Conservation (phyloP, 1,140 invertebrate genomes). For the Tetragnatha versicolor region DNA sequence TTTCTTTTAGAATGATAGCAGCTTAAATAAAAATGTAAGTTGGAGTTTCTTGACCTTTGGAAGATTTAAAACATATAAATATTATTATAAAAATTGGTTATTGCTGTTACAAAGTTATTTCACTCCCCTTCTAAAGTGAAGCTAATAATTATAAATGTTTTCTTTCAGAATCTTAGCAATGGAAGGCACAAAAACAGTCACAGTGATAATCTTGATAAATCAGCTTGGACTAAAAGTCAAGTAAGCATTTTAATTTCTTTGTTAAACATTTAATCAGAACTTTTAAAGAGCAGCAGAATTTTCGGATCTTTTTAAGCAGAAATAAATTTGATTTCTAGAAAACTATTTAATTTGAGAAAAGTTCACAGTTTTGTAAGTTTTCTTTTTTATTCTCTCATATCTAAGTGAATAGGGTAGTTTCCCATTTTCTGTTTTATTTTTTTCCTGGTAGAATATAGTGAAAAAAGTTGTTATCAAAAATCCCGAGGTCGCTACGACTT, state of each 20-base stretch:
- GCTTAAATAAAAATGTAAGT: slow-evolving; percentile 45
- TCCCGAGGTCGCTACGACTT: no score
- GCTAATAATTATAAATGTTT: not conserved
- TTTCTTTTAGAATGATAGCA: slow-evolving; percentile 35
- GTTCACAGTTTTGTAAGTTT: not conserved
- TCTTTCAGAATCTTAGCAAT: slow-evolving; percentile 23
- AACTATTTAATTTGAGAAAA: not conserved
- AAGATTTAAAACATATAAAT: no score
- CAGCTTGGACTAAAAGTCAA: slow-evolving; percentile 42
- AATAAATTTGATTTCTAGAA: not conserved
- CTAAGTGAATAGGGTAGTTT: not conserved
- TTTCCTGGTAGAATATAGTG: no score
- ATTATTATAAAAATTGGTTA: no score
- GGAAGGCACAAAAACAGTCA: slow-evolving; percentile 20
- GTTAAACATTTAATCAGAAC: not conserved
- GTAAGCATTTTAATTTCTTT: not conserved
- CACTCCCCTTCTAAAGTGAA: no score
- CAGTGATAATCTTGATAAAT: slow-evolving; percentile 24
- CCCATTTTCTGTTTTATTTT: no score
- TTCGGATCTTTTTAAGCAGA: no score
- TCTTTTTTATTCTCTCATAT: not conserved
- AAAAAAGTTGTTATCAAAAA: no score
- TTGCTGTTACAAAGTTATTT: no score
- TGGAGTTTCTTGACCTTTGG: not conserved
- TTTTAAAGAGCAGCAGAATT: not conserved